phyloP scores from a whole-genome alignment of 2,888 invertebrate species.

The Acleris literana region DNA sequence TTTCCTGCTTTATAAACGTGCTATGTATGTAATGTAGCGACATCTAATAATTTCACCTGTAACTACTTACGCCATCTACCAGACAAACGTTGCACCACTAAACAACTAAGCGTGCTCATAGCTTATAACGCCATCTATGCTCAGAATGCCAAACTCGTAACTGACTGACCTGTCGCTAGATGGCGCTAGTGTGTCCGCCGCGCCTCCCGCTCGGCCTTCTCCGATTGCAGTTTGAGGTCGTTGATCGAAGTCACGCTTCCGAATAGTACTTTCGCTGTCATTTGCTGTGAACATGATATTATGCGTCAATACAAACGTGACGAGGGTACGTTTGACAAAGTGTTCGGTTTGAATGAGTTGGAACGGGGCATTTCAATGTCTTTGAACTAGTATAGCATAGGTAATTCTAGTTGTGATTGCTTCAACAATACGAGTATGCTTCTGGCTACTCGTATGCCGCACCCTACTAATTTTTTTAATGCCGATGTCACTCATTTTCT shows the following conservation, averaged over 20 bases:
- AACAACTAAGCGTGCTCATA: not conserved
- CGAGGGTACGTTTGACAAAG: not conserved
- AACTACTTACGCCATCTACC: slow-evolving; percentile 43
- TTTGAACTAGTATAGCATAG: too few species aligned
- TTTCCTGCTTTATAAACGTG: too few species aligned
- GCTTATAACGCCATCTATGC: slow-evolving; percentile 44
- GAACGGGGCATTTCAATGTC: too few species aligned
- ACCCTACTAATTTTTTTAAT: too few species aligned
- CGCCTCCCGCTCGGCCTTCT: slow-evolving; percentile 86
- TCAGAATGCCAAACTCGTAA: slow-evolving; percentile 8
- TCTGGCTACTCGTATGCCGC: too few species aligned
- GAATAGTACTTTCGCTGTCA: slow-evolving; percentile 89
- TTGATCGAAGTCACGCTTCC: slow-evolving; percentile 89
- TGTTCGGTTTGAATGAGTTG: not conserved
- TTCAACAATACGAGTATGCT: too few species aligned
- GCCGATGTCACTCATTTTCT: too few species aligned
- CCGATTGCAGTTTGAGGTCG: slow-evolving; percentile 87
- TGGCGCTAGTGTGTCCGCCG: slow-evolving; percentile 81
- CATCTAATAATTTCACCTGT: slow-evolving; percentile 41
- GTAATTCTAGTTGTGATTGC: too few species aligned
- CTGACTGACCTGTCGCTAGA: slow-evolving; percentile 55
- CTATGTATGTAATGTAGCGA: slow-evolving; percentile 31
- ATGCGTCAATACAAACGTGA: slow-evolving; percentile 16
- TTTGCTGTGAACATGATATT: slow-evolving; percentile 71
- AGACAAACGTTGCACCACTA: not conserved